Evolutionary conservation across 2,113 vertebrate species (phyloP).

Genomic region (Cynopterus brachyotis): DNA sequence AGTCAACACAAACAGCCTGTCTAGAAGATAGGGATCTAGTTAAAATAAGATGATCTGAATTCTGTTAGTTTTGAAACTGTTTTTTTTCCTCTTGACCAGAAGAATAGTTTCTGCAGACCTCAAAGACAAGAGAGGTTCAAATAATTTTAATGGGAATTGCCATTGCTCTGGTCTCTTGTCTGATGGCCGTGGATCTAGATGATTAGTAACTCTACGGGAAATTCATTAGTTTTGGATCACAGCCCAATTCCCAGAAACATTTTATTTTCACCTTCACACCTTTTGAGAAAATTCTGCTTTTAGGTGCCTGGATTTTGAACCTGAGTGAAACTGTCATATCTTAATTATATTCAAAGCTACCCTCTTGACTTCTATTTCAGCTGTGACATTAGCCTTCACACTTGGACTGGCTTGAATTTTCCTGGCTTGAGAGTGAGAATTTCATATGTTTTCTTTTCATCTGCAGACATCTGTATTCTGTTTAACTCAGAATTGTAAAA

Average conservation of each 20-base stretch:
- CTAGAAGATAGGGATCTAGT: neutral
- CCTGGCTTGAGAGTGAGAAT: conserved; percentile 66
- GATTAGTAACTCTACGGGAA: conserved; percentile 64
- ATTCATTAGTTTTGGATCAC: conserved; percentile 63
- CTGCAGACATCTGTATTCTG: conserved; percentile 73
- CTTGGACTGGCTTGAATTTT: conserved; percentile 68
- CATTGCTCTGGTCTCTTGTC: neutral
- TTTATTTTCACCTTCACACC: conserved; percentile 69
- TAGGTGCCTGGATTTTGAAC: conserved; percentile 56
- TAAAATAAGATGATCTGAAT: neutral
- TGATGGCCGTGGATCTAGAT: neutral
- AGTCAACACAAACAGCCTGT: neutral
- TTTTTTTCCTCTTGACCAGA: neutral
- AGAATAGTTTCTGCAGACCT: neutral
- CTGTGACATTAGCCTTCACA: conserved; percentile 73
- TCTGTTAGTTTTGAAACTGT: neutral
- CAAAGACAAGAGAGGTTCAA: neutral
- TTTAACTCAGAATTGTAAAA: conserved; percentile 71
- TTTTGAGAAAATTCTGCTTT: conserved; percentile 58
- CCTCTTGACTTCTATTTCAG: conserved; percentile 71
- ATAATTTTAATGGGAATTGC: neutral
- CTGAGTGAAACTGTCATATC: conserved; percentile 72
- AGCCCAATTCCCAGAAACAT: conserved; percentile 51
- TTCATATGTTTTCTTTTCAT: conserved; percentile 77
- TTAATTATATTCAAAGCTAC: conserved; percentile 76